A percentile compares a stretch with the other conserved stretches of the same genome.
Conservation (phyloP, 2,888 invertebrate genomes). For the Tuta absoluta region DNA sequence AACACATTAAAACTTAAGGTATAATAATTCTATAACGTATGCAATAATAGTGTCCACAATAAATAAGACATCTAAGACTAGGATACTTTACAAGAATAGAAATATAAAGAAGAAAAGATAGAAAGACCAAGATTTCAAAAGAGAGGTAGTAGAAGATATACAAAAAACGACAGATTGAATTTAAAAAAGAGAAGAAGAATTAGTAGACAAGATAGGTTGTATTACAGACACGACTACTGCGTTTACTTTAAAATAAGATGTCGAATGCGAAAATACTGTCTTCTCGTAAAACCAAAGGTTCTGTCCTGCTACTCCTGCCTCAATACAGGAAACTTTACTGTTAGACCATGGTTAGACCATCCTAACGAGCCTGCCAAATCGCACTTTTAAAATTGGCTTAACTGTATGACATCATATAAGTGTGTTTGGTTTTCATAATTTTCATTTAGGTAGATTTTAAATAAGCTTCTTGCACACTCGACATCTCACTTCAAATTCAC, state of each 20-base stretch:
- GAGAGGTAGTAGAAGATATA: background rate
- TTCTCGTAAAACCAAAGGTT: background rate
- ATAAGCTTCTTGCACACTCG: background rate
- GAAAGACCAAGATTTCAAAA: background rate
- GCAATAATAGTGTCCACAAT: slow-evolving; percentile 22
- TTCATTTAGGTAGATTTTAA: background rate
- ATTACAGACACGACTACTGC: slow-evolving; percentile 23
- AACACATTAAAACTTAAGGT: slow-evolving; percentile 18
- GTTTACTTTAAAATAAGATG: background rate
- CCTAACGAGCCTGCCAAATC: too few relatives aligned
- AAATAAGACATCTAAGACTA: slow-evolving; percentile 25
- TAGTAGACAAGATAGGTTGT: background rate
- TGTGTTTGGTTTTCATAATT: too few relatives aligned
- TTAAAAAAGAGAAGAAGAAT: background rate
- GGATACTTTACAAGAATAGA: background rate
- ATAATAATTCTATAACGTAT: slow-evolving; percentile 14
- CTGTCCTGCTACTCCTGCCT: too few relatives aligned
- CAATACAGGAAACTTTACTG: too few relatives aligned
- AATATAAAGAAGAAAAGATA: background rate
- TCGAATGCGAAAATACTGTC: background rate
- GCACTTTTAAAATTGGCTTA: too few relatives aligned
- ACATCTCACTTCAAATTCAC: background rate
- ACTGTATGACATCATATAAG: too few relatives aligned
- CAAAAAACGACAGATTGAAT: background rate
- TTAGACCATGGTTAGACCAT: too few relatives aligned